Conservation (phyloP, 92 coral and sea anemone genomes). For the Ricordea florida region DNA sequence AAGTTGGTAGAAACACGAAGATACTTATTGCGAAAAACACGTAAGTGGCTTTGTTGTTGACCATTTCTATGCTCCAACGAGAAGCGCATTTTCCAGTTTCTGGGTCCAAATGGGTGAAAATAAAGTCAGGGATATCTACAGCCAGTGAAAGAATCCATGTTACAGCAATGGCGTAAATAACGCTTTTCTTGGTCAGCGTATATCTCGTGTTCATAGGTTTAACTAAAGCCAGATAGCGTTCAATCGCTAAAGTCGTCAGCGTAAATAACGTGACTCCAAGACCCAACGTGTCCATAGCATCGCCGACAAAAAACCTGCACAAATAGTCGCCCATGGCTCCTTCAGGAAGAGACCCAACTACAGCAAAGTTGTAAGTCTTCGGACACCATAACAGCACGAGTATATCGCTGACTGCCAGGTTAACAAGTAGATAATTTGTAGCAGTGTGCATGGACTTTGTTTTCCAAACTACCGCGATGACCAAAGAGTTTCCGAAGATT, state of each 20-base stretch:
- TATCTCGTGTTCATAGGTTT: conserved; percentile 25
- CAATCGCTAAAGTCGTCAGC: conserved; percentile 8
- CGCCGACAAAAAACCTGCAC: conserved; percentile 30
- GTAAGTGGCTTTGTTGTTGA: not conserved
- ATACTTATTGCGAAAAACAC: not conserved
- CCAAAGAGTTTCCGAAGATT: conserved; percentile 19
- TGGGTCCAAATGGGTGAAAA: conserved; percentile 11
- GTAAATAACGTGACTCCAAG: conserved; percentile 29
- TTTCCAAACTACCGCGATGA: conserved; percentile 30
- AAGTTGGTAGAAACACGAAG: not conserved
- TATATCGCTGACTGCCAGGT: conserved; percentile 31
- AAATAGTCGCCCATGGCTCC: conserved; percentile 1
- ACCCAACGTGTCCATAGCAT: conserved; percentile 5
- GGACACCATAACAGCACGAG: conserved; percentile 33
- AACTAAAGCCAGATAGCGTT: conserved; percentile 29
- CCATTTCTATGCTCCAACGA: conserved; percentile 6
- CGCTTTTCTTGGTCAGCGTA: conserved; percentile 1
- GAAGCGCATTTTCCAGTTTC: conserved; percentile 8
- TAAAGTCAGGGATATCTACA: conserved; percentile 20
- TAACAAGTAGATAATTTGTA: conserved; percentile 28
- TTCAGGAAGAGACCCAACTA: not conserved
- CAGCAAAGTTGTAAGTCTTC: conserved; percentile 8
- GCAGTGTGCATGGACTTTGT: conserved; percentile 23
- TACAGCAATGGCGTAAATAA: conserved; percentile 8
- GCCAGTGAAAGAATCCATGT: conserved; percentile 15